Evolutionary conservation across 2,113 vertebrate genomes (phyloP).

Genomic region (Acrocephalus arundinaceus): DNA sequence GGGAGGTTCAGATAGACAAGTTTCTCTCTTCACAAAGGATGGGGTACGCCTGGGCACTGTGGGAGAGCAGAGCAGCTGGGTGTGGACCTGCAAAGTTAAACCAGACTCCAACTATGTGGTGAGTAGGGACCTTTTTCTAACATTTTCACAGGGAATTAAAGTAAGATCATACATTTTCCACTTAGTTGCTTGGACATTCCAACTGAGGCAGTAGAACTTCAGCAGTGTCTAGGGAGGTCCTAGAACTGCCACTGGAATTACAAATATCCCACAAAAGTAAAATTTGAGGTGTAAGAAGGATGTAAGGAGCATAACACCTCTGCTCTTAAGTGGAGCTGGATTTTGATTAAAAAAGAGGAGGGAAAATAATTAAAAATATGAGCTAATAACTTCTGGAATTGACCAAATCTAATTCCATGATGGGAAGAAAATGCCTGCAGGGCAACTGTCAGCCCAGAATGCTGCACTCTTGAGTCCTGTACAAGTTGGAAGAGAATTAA

Average conservation of each 20-base stretch:
- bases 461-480: neutral
- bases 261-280: neutral
- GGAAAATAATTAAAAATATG: neutral
- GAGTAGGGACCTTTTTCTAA: conserved; percentile 19
- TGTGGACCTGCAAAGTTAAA: conserved; percentile 93
- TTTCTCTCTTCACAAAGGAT: conserved; percentile 94
- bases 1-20: conserved; percentile 93
- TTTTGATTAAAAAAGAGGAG: neutral
- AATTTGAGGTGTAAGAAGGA: neutral
- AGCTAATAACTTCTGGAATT: neutral
- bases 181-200: neutral
- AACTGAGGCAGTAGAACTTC: neutral
- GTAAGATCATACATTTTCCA: neutral
- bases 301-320: neutral
- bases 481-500: neutral
- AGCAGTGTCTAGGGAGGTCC: neutral
- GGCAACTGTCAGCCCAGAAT: neutral
- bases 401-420: neutral
- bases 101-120: conserved; percentile 98
- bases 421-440: neutral
- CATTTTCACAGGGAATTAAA: neutral
- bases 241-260: neutral
- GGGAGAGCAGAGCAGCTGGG: conserved; percentile 92
- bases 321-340: neutral
- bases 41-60: conserved; percentile 89